These are phyloP conservation scores for Synchiropus splendidus DNA, from an alignment of 2,113 vertebrate species.

Conservation along the genomic window DNA sequence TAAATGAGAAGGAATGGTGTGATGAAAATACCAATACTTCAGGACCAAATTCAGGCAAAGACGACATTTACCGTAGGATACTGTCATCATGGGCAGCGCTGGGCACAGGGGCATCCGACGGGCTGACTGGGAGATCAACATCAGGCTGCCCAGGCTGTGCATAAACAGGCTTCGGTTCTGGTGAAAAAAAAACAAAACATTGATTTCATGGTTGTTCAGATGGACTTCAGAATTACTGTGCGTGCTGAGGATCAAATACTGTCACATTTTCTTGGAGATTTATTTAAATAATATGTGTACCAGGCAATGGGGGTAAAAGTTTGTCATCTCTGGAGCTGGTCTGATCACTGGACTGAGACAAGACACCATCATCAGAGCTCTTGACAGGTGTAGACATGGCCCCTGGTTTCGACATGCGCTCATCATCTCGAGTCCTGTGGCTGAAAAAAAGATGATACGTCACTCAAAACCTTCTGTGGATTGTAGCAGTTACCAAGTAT, in stretches of 20 bases:
- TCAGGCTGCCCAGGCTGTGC: slow-evolving; percentile 96
- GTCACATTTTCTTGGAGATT: too few relatives aligned
- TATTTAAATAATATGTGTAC: slow-evolving; percentile 54
- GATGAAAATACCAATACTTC: too few relatives aligned
- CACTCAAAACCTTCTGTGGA: too few relatives aligned
- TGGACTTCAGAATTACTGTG: too few relatives aligned
- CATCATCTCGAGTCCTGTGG: slow-evolving; percentile 87
- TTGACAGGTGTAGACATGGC: slow-evolving; percentile 79
- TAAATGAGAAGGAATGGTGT: too few relatives aligned
- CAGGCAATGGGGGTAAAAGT: slow-evolving; percentile 83
- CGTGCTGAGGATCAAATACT: too few relatives aligned
- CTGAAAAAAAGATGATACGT: slow-evolving; percentile 60
- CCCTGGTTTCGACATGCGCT: slow-evolving; percentile 77
- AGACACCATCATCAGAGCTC: slow-evolving; percentile 64
- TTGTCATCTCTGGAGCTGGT: slow-evolving; percentile 73
- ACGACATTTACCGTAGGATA: slow-evolving; percentile 77
- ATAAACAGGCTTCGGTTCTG: slow-evolving; percentile 97
- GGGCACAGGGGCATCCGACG: slow-evolving; percentile 87
- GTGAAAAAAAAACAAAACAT: slow-evolving; percentile 21
- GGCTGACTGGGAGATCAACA: slow-evolving; percentile 95
- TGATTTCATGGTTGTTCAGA: not conserved
- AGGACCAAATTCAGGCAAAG: not conserved
- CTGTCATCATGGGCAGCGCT: slow-evolving; percentile 88
- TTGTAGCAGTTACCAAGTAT: too few relatives aligned
- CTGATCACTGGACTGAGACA: slow-evolving; percentile 76